Evolutionary conservation across 2,888 invertebrate genomes (phyloP).

Genomic region (Cremastinae sp.): DNA sequence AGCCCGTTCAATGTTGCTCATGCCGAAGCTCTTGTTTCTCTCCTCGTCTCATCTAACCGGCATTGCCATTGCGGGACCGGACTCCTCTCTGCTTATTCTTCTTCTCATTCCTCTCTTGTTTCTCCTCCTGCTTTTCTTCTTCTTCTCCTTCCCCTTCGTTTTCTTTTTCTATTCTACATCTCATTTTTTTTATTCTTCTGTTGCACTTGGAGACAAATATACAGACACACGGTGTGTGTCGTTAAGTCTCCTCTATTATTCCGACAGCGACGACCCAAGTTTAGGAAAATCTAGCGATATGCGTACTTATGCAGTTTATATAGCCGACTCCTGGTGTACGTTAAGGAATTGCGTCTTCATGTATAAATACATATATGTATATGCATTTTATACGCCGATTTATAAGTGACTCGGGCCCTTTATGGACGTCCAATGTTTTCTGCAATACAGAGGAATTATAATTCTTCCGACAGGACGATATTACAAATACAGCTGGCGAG

Average conservation of each 20-base stretch:
- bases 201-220: slow-evolving; percentile 45
- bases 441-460: slow-evolving; percentile 12
- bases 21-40: slow-evolving; percentile 25
- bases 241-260: slow-evolving; percentile 18
- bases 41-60: slow-evolving; percentile 42
- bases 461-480: slow-evolving; percentile 13
- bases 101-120: slow-evolving; percentile 12
- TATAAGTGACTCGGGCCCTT: slow-evolving; percentile 17
- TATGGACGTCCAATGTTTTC: slow-evolving; percentile 22
- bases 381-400: slow-evolving; percentile 11
- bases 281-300: slow-evolving; percentile 32
- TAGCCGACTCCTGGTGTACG: slow-evolving; percentile 6
- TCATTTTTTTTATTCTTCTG: slow-evolving; percentile 16
- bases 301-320: slow-evolving; percentile 4
- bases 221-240: slow-evolving; percentile 33
- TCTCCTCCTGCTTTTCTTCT: slow-evolving; percentile 4
- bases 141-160: slow-evolving; percentile 2
- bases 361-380: slow-evolving; percentile 16
- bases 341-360: slow-evolving; percentile 28
- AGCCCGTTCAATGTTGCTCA: slow-evolving; percentile 52
- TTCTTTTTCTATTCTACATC: too few relatives aligned
- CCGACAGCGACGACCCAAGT: slow-evolving; percentile 1
- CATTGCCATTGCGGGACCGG: slow-evolving; percentile 60
- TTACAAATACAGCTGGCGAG: slow-evolving; percentile 23
- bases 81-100: slow-evolving; percentile 11